These are phyloP conservation scores for Tetrao urogallus DNA, from an alignment of 2,113 vertebrate species.

Conservation along the genomic window DNA sequence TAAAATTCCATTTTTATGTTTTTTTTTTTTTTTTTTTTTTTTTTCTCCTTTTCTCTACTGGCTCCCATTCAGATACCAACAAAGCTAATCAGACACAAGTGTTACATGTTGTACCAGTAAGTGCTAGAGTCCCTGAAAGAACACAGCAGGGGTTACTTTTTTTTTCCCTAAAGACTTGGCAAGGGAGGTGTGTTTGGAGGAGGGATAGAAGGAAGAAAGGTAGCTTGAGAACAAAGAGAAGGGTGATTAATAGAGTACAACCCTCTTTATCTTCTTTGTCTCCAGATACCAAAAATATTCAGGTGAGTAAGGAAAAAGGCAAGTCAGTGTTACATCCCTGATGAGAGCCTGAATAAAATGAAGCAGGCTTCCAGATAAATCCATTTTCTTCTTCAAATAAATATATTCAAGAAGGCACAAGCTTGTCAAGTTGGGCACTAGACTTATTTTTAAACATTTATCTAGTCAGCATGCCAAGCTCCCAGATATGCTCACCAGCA, in stretches of 20 bases:
- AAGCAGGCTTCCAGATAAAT: conserved; percentile 39
- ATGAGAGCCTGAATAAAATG: conserved; percentile 1
- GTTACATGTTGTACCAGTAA: conserved; percentile 57
- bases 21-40: background rate
- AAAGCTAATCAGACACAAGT: conserved; percentile 6
- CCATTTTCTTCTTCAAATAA: conserved; percentile 19
- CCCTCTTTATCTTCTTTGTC: conserved; percentile 45
- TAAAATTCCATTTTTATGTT: conserved; percentile 49
- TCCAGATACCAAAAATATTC: conserved; percentile 62
- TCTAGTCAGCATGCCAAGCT: conserved; percentile 67
- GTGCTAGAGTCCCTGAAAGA: conserved; percentile 50
- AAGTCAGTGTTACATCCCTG: background rate
- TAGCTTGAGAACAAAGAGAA: conserved; percentile 60
- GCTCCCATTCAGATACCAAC: conserved; percentile 5
- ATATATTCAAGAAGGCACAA: conserved; percentile 14
- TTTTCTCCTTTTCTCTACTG: background rate
- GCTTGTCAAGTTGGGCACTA: conserved; percentile 46
- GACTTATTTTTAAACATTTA: conserved; percentile 74
- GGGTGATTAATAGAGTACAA: conserved; percentile 49
- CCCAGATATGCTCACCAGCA: conserved; percentile 47
- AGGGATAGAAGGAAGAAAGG: conserved; percentile 28
- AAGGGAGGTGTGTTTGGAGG: conserved; percentile 40
- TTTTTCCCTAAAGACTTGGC: conserved; percentile 22
- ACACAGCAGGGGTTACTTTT: background rate
- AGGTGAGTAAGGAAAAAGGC: conserved; percentile 56